phyloP scores from a whole-genome alignment of 2,888 invertebrate genomes.

The Lamellibrachia satsuma region DNA sequence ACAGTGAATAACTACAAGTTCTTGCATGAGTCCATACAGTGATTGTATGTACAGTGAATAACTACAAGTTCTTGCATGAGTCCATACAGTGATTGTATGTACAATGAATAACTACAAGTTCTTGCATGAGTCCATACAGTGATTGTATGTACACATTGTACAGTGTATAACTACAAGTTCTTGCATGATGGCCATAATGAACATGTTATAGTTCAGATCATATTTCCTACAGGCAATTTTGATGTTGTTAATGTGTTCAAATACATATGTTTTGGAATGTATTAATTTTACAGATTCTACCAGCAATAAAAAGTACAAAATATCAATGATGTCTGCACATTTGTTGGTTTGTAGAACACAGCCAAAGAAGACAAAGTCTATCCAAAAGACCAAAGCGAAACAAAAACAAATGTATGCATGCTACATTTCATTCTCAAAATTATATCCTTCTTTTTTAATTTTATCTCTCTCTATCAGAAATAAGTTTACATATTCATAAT shows the following conservation, averaged over 20 bases:
- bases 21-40: too few species aligned
- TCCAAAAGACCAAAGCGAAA: constrained; percentile 51
- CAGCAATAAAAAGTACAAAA: background rate
- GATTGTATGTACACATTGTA: too few species aligned
- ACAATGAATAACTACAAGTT: too few species aligned
- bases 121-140: too few species aligned
- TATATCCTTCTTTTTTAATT: background rate
- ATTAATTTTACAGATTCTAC: background rate
- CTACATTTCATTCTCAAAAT: background rate
- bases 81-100: too few species aligned
- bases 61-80: too few species aligned
- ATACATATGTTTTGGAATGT: constrained; percentile 19
- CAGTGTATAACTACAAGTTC: background rate
- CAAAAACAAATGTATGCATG: constrained; percentile 52
- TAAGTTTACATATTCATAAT: background rate
- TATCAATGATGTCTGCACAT: background rate
- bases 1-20: too few species aligned
- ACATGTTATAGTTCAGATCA: background rate
- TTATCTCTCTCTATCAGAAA: background rate
- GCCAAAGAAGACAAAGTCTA: constrained; percentile 41
- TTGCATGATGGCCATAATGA: background rate
- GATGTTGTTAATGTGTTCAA: background rate
- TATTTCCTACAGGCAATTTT: background rate
- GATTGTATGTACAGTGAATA: too few species aligned
- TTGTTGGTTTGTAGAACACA: constrained; percentile 33